Evolutionary conservation across 2,888 invertebrate genomes (phyloP), one percentile per base, ranked within the genome.

Genomic region (Meteorus colon): DNA sequence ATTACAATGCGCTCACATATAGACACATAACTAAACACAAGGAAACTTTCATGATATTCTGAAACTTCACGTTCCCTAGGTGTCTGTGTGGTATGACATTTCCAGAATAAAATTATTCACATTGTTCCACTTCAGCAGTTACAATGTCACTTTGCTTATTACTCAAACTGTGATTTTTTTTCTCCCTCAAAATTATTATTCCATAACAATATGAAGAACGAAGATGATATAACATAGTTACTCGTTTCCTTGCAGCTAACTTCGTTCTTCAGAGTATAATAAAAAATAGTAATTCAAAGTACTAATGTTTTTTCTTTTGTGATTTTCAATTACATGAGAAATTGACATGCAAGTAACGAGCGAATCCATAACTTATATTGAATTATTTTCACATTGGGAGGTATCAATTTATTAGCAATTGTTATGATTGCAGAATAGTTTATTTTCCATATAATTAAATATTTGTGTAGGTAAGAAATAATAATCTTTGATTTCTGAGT

Each of bases 11-110:
- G n/a, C 1, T 8, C 19, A 19, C 0, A 19, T 19, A 24, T 19
- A 24, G 4, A 19, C 6, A 55, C 4, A 55, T 19, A 19, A n/a
- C 8, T 4, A 5, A 19, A 55, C 1, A 19, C 55, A 19, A 6
- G 6, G 41, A 41, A 41, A 12, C 8, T 19, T 19, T 55, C n/a
- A 19, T 19, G 55, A 55, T 55, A 55, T 55, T 55, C 19, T 55
- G 55, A 55, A 19, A 55, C 55, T 55, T 55, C n/a, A 55, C 62
- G 16, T 31, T 63, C 71, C 70, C 19, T 27, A 63, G 55, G 63
- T 29, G 62, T 31, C 29, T n/a, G 27, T 72, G 60, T 31, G 41
- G 45, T 48, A 45, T 72, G 71, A 63, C 71, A 72, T 72, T 72
- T 63, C 16, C 41, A 71, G 60, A 63, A 29, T 60, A 62, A 60